Evolutionary conservation across 2,888 invertebrate species (phyloP).

Genomic region (Augochlorella aurata): DNA sequence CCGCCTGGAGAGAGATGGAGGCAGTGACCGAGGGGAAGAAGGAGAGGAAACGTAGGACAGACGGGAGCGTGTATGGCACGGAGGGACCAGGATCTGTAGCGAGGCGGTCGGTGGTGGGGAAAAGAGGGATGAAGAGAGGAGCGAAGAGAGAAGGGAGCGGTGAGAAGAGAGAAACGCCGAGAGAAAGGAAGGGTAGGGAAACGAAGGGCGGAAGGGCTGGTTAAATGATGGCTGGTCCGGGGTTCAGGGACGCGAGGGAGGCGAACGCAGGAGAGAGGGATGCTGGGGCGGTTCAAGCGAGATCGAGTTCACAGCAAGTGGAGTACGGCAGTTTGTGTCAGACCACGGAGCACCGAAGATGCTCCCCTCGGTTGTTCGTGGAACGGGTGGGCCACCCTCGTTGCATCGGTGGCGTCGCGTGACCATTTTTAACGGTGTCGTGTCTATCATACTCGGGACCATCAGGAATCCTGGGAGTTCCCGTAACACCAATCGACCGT

Average conservation of each 20-base stretch:
- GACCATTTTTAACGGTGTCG: conserved; percentile 58
- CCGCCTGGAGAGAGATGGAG: conserved; percentile 23
- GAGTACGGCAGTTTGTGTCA: conserved; percentile 79
- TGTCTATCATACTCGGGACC: conserved; percentile 44
- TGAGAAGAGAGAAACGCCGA: conserved; percentile 10
- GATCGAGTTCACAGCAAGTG: conserved; percentile 76
- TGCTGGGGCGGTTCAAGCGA: conserved; percentile 75
- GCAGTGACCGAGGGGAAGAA: conserved; percentile 21
- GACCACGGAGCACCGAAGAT: conserved; percentile 80
- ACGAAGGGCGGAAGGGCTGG: conserved; percentile 42
- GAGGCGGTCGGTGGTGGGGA: conserved; percentile 34
- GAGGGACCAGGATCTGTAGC: conserved; percentile 52
- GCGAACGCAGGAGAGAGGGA: conserved; percentile 65
- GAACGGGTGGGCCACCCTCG: conserved; percentile 71
- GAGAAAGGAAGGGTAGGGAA: conserved; percentile 26
- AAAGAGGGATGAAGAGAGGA: conserved; percentile 33
- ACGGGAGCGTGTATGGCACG: conserved; percentile 39
- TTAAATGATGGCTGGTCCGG: conserved; percentile 43
- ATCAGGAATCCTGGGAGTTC: conserved; percentile 33
- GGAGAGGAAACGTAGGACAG: conserved; percentile 26
- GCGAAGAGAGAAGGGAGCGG: neutral
- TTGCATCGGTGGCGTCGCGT: conserved; percentile 65
- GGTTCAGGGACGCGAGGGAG: conserved; percentile 22
- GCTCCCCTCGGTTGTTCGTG: conserved; percentile 76
- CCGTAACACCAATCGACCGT: conserved; percentile 48